phyloP scores from a whole-genome alignment of 1,140 invertebrate species.

The Diorhabda sublineata region DNA sequence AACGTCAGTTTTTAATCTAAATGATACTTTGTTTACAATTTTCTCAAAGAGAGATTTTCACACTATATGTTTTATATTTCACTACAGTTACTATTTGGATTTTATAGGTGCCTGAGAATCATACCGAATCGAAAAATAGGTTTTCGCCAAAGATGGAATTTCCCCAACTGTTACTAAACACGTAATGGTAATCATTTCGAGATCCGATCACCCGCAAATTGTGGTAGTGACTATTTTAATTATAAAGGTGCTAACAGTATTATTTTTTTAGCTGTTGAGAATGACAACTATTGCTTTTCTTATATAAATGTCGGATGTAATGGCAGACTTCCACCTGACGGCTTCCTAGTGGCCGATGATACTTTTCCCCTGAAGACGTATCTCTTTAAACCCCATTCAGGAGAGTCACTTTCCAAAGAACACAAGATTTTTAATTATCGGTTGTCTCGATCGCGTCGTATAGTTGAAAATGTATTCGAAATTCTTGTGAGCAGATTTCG shows the following conservation, averaged over 20 bases:
- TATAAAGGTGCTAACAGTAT: slow-evolving; percentile 40
- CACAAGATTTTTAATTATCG: neutral
- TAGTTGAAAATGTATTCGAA: neutral
- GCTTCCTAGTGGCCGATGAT: neutral
- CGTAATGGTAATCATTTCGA: slow-evolving; percentile 48
- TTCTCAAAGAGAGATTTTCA: neutral
- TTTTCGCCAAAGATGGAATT: slow-evolving; percentile 8
- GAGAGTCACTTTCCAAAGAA: too few relatives aligned
- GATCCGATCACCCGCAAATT: slow-evolving; percentile 35
- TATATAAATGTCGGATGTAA: slow-evolving; percentile 36
- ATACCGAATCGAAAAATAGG: neutral
- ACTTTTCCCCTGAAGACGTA: neutral
- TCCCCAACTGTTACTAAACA: slow-evolving; percentile 43
- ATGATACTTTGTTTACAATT: neutral
- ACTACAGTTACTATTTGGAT: neutral
- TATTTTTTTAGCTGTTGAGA: too few relatives aligned
- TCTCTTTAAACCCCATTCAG: neutral
- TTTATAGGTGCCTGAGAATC: neutral
- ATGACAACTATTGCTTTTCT: too few relatives aligned
- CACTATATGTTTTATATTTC: neutral
- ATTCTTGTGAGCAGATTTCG: neutral
- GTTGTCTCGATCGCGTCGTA: too few relatives aligned
- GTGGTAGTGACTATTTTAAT: slow-evolving; percentile 33
- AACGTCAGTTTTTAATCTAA: neutral
- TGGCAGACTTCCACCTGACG: neutral